Base-by-base conservation (phyloP, 2,888 invertebrate genomes). In the Melinopterus prodromus region DNA sequence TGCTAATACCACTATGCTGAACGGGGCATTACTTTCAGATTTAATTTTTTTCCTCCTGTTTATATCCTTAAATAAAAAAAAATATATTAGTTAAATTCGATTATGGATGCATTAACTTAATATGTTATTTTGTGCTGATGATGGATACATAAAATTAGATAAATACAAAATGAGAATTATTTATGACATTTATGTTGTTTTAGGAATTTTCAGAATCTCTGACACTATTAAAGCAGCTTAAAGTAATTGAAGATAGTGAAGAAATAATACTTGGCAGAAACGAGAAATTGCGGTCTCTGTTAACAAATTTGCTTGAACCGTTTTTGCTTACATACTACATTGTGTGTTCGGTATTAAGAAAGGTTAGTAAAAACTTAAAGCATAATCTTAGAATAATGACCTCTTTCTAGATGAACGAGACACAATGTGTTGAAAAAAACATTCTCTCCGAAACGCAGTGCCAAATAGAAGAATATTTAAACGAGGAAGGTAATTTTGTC, bases 261-360 rank as follows among this genome's bases (percentile, higher is more conserved):
- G 70, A 69, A 16, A 71, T 15, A 26, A 37, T 77, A 26, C 71
- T 14, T 38, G 78, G 79, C 37, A 36, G 16, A 12, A 91, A 92
- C 82, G 84, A 84, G 12, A 91, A 90, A 84, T 85, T 92, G 70
- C 90, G 90, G 84, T 86, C 88, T 35, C 86, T 95, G 69, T 89
- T 96, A 77, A 89, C 91, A 71, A 93, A 93, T 86, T 88, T 93
- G 26, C 88, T 93, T 75, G 91, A 92, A 86, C 95, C 94, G 75
- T 93, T 94, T 79, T 90, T 94, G 76, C 91, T 91, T 80, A 92
- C 93, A 0, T 90, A 94, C 82, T 90, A 91, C 83, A 86, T 91
- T 77, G 89, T 91, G 12, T 90, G 91, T 74, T 88, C 88, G 38
- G 86, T 90, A 74, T 84, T 93, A 53, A 87, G 89, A 70, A 87